A percentile compares a stretch with the other conserved stretches of the same genome.
These are phyloP conservation scores for Ylistrum balloti DNA, from an alignment of 1,140 invertebrate species.

Conservation along the genomic window DNA sequence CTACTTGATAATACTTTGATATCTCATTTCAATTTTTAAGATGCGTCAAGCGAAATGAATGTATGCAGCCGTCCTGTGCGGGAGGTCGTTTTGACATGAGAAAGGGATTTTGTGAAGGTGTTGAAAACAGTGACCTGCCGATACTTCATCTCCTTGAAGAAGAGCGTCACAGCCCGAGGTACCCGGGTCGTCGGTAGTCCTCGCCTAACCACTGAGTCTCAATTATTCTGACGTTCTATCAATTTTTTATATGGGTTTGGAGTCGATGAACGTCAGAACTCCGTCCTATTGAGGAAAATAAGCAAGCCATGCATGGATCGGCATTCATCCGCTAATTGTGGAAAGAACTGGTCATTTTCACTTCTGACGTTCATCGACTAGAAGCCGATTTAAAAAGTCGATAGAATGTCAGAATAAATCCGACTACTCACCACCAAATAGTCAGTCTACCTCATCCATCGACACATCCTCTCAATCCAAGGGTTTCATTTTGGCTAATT, in stretches of 20 bases:
- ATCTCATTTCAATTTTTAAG: not conserved
- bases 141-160: not conserved
- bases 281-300: too few species aligned
- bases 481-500: not conserved
- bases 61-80: conserved; percentile 3
- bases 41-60: conserved; percentile 25
- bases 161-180: not conserved
- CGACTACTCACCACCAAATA: not conserved
- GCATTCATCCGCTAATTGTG: too few species aligned
- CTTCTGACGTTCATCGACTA: too few species aligned
- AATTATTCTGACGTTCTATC: too few species aligned
- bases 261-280: too few species aligned
- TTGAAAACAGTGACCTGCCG: not conserved
- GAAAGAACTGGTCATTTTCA: too few species aligned
- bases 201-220: too few species aligned
- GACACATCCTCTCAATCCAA: not conserved
- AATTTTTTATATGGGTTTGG: too few species aligned
- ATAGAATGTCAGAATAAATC: too few species aligned
- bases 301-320: too few species aligned
- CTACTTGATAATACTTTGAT: too few species aligned
- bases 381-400: too few species aligned
- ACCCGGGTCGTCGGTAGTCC: not conserved
- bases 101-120: conserved; percentile 18
- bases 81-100: conserved; percentile 30
- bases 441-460: conserved; percentile 30